Evolutionary conservation across 2,888 invertebrate species (phyloP).

Genomic region (Leucozona laternaria): DNA sequence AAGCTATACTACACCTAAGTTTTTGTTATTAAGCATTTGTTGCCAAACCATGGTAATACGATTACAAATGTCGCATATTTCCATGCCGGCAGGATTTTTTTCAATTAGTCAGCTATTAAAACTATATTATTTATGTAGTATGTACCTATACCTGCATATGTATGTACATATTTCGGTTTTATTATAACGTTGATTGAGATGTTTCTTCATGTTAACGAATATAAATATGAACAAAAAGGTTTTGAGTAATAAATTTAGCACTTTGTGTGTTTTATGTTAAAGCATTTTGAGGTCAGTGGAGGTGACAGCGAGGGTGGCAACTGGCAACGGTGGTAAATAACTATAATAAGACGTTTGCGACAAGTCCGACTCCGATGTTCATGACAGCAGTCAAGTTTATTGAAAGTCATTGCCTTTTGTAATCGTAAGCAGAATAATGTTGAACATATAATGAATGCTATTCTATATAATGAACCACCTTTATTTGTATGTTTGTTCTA

Average conservation of each 20-base stretch:
- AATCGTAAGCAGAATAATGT: background rate
- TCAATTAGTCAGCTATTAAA: background rate
- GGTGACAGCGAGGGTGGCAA: too few relatives aligned
- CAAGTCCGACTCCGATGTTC: background rate
- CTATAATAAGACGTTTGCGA: background rate
- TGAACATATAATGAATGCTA: too few relatives aligned
- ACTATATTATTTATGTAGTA: background rate
- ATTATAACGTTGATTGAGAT: background rate
- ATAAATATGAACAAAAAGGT: background rate
- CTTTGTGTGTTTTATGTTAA: background rate
- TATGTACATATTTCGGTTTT: background rate
- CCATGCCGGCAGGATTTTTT: background rate
- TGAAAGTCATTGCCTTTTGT: background rate
- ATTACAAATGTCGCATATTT: background rate
- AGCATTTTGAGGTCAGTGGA: too few relatives aligned
- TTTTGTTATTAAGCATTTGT: too few relatives aligned
- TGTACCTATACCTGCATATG: too few relatives aligned
- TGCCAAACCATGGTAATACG: too few relatives aligned
- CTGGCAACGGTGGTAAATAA: background rate
- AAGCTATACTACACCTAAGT: too few relatives aligned
- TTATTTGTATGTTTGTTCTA: too few relatives aligned
- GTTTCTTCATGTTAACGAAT: background rate
- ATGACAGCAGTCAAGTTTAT: background rate
- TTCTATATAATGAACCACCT: too few relatives aligned
- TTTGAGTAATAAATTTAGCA: background rate